Conservation (phyloP, 2,888 invertebrate species). For the Amorpha juglandis region DNA sequence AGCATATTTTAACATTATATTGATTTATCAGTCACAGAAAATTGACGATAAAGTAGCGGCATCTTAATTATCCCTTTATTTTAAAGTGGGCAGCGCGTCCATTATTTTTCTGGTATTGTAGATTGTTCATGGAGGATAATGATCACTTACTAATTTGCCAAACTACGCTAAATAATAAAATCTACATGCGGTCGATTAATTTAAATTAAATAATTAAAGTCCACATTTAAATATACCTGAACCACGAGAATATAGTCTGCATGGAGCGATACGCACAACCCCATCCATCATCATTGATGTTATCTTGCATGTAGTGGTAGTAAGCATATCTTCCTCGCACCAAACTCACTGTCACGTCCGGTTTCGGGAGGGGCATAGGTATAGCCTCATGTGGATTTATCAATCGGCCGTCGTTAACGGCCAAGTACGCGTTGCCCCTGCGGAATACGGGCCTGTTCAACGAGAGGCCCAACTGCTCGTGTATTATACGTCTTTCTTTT, state of each 20-base stretch:
- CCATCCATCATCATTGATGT: slow-evolving; percentile 98
- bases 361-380: slow-evolving; percentile 56
- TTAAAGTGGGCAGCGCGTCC: too few relatives aligned
- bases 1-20: too few relatives aligned
- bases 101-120: too few relatives aligned
- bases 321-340: slow-evolving; percentile 96
- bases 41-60: too few relatives aligned
- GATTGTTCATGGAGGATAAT: too few relatives aligned
- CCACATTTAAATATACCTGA: slow-evolving; percentile 77
- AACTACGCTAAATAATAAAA: too few relatives aligned
- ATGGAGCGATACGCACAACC: slow-evolving; percentile 99
- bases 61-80: too few relatives aligned
- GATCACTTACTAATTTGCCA: too few relatives aligned
- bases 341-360: slow-evolving; percentile 66
- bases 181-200: too few relatives aligned
- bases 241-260: slow-evolving; percentile 99
- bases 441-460: slow-evolving; percentile 89
- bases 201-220: background rate
- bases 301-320: slow-evolving; percentile 98
- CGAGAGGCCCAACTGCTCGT: slow-evolving; percentile 88
- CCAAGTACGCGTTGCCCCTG: slow-evolving; percentile 86
- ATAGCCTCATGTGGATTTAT: slow-evolving; percentile 90
- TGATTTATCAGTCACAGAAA: too few relatives aligned
- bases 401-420: slow-evolving; percentile 84
- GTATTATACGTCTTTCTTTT: slow-evolving; percentile 87